Conservation (phyloP, 1,140 invertebrate species). For the Scaptomyza pallida region DNA sequence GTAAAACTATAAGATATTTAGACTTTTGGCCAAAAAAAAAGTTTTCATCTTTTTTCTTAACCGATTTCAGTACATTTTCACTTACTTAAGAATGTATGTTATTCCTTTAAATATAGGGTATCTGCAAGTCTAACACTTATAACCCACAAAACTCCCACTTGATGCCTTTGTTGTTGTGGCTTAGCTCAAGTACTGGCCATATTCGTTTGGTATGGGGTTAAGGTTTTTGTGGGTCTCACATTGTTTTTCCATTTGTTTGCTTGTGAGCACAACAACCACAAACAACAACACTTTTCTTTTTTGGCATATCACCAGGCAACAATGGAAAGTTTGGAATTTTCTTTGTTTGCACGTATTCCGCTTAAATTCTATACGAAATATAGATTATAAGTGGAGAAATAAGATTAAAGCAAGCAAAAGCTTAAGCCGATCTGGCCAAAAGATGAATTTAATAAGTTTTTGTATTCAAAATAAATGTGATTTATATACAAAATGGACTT, state of each 20-base stretch:
- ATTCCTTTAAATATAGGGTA: neutral
- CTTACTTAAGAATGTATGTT: too few relatives aligned
- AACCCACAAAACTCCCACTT: neutral
- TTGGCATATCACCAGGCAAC: conserved; percentile 16
- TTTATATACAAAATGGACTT: neutral
- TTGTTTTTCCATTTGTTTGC: conserved; percentile 33
- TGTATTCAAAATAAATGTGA: neutral
- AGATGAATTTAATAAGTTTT: neutral
- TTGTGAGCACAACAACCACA: conserved; percentile 24
- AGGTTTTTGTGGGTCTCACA: conserved; percentile 18
- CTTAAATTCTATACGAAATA: conserved; percentile 4
- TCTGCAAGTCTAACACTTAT: neutral
- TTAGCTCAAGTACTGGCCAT: conserved; percentile 19
- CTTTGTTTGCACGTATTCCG: conserved; percentile 14
- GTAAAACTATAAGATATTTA: neutral
- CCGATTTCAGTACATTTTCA: too few relatives aligned
- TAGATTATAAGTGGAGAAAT: neutral
- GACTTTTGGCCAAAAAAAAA: too few relatives aligned
- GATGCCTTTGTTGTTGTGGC: conserved; percentile 17
- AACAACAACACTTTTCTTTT: conserved; percentile 2
- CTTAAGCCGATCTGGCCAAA: neutral
- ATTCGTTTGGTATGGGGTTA: conserved; percentile 19
- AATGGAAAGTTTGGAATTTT: conserved; percentile 30
- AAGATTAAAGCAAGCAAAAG: neutral
- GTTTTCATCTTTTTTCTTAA: too few relatives aligned